A percentile compares a stretch with the other conserved stretches of the same genome.
Evolutionary conservation across 2,888 invertebrate species (phyloP).

Genomic region (Brachyopa scutellaris): DNA sequence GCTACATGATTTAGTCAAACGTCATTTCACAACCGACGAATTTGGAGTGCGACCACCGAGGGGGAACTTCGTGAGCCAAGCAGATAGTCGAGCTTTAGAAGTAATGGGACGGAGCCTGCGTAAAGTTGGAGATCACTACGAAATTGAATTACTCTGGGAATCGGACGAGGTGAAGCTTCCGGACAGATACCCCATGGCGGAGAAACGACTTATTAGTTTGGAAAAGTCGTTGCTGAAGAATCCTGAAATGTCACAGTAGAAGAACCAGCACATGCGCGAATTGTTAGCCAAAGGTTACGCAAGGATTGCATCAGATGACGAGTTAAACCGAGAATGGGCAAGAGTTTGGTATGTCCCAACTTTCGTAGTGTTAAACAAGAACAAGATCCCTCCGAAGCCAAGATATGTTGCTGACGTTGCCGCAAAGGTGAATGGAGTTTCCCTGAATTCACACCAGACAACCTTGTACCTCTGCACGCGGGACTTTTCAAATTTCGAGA

Average conservation of each 20-base stretch:
- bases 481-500: background rate
- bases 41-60: conserved; percentile 23
- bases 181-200: conserved; percentile 17
- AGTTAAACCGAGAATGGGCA: background rate
- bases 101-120: conserved; percentile 8
- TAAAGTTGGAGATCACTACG: no score
- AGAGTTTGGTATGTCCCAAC: conserved; percentile 1
- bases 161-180: conserved; percentile 4
- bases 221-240: conserved; percentile 3
- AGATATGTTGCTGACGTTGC: conserved; percentile 52
- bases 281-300: background rate
- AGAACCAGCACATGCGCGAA: conserved; percentile 11
- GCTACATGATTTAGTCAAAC: conserved; percentile 19
- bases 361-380: background rate
- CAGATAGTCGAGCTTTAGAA: conserved; percentile 12
- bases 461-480: background rate
- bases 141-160: conserved; percentile 18
- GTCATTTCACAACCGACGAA: conserved; percentile 28
- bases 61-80: background rate
- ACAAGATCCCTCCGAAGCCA: conserved; percentile 18
- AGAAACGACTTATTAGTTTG: conserved; percentile 5
- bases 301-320: background rate
- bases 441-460: conserved; percentile 43
- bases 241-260: conserved; percentile 14
- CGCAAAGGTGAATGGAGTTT: conserved; percentile 30